Percentiles rank a stretch among this genome's conserved stretches.
These are phyloP conservation scores for Oreortyx pictus DNA, from an alignment of 2,797 vertebrate species.

Conservation along the genomic window DNA sequence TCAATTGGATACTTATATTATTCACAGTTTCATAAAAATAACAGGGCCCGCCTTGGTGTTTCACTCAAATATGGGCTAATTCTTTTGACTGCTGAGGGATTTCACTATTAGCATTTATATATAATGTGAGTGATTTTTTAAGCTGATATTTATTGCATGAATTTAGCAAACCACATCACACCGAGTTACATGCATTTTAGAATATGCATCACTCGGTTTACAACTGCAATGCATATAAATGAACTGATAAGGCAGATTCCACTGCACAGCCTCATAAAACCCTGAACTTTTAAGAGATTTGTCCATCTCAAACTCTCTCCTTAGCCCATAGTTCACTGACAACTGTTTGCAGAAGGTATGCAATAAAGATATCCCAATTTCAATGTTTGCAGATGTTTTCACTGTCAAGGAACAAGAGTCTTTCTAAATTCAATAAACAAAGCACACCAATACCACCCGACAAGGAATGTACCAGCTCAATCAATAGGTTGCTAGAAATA, in stretches of 20 bases:
- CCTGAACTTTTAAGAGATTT: background rate
- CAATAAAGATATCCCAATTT: background rate
- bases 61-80: constrained; percentile 77
- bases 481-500: background rate
- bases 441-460: background rate
- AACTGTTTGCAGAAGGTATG: rapidly evolving
- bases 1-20: constrained; percentile 88
- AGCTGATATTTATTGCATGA: constrained; percentile 12
- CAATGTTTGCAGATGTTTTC: background rate
- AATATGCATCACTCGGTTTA: background rate
- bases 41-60: constrained; percentile 79
- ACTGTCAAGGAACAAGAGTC: background rate
- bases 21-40: constrained; percentile 85
- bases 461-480: background rate
- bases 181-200: constrained; percentile 34
- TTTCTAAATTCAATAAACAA: background rate
- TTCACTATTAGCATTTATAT: constrained; percentile 79
- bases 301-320: background rate
- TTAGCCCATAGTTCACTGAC: background rate
- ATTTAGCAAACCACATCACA: constrained; percentile 22
- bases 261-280: background rate
- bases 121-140: constrained; percentile 55
- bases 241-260: background rate
- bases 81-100: constrained; percentile 79
- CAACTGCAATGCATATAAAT: constrained; percentile 6